Conservation (phyloP, 2,888 invertebrate species). For the Oxyscelio sp. region DNA sequence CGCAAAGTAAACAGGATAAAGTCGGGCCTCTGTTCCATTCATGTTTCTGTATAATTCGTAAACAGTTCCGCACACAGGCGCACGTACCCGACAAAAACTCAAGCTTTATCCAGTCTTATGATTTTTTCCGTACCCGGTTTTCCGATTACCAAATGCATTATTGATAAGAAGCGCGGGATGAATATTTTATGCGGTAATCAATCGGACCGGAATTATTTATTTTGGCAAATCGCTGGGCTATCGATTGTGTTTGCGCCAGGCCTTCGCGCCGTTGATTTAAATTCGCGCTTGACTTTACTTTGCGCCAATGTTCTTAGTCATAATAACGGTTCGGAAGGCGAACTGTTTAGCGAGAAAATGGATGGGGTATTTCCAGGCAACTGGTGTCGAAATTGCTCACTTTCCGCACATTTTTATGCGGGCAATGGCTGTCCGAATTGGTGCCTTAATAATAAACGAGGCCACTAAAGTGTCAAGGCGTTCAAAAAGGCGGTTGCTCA, state of each 20-base stretch:
- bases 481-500: constrained; percentile 81
- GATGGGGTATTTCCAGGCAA: not conserved
- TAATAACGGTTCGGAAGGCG: not conserved
- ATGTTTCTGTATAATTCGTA: constrained; percentile 50
- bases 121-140: constrained; percentile 4
- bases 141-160: constrained; percentile 24
- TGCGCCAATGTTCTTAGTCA: not conserved
- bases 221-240: constrained; percentile 13
- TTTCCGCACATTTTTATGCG: not conserved
- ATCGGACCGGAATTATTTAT: constrained; percentile 8
- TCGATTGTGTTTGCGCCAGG: not conserved
- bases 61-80: constrained; percentile 31
- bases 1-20: constrained; percentile 40
- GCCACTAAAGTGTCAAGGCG: constrained; percentile 64
- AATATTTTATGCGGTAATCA: constrained; percentile 20
- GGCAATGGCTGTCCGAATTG: not conserved
- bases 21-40: constrained; percentile 49
- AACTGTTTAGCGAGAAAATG: not conserved
- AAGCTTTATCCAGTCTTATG: not conserved
- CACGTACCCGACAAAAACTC: not conserved
- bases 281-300: constrained; percentile 1
- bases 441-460: constrained; percentile 16
- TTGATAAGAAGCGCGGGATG: constrained; percentile 11
- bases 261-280: not conserved
- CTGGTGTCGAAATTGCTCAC: constrained; percentile 8